These are phyloP conservation scores for Chinchilla lanigera DNA, from an alignment of 2,113 vertebrate species.

Conservation along the genomic window DNA sequence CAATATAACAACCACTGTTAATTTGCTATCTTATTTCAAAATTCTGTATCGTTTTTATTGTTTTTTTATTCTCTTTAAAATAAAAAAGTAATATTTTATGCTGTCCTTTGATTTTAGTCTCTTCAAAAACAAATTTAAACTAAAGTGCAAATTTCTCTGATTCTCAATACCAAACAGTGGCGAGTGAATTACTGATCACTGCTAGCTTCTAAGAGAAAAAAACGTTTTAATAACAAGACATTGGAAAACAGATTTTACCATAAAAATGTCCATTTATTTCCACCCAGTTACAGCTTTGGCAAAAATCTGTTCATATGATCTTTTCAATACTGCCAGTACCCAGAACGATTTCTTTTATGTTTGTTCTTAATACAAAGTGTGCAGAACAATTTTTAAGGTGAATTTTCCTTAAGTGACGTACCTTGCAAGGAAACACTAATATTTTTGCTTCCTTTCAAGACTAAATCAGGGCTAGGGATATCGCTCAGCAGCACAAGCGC, in stretches of 20 bases:
- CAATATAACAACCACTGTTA: no score
- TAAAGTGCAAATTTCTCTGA: neutral
- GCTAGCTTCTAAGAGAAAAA: slow-evolving; percentile 2
- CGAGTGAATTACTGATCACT: neutral
- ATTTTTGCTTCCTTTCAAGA: slow-evolving; percentile 80
- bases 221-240: slow-evolving; percentile 17
- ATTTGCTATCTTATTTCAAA: no score
- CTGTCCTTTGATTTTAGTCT: slow-evolving; percentile 1
- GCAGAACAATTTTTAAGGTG: slow-evolving; percentile 79
- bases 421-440: slow-evolving; percentile 81
- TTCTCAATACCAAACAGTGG: slow-evolving; percentile 14
- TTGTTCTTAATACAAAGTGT: slow-evolving; percentile 72
- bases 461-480: slow-evolving; percentile 67
- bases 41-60: no score
- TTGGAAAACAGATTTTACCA: slow-evolving; percentile 50
- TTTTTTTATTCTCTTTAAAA: neutral
- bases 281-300: slow-evolving; percentile 43
- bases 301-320: slow-evolving; percentile 57
- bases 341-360: slow-evolving; percentile 58
- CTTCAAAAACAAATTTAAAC: slow-evolving; percentile 52
- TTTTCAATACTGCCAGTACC: slow-evolving; percentile 68
- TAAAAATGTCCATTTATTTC: neutral
- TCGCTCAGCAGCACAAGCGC: no score
- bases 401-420: slow-evolving; percentile 84
- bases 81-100: slow-evolving; percentile 26